These are phyloP conservation scores for Agrochola litura DNA, from an alignment of 2,888 invertebrate species.

Conservation along the genomic window DNA sequence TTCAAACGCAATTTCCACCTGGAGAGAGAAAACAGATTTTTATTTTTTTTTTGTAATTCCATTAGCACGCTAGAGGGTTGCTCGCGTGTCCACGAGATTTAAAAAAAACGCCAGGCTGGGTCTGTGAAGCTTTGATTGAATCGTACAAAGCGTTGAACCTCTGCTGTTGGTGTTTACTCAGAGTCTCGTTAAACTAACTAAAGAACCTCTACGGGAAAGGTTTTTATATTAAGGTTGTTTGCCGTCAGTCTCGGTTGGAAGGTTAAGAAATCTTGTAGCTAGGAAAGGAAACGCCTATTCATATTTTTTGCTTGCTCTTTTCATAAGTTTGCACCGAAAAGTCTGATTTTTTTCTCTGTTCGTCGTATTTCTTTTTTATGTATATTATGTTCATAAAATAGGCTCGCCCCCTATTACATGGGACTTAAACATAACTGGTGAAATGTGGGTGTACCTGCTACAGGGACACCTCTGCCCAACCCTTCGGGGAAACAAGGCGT, in stretches of 20 bases:
- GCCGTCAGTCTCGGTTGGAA: constrained; percentile 2
- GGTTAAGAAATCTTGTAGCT: constrained; percentile 17
- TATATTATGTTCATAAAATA: too few relatives aligned
- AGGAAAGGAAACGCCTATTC: not conserved
- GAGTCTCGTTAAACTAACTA: constrained; percentile 74
- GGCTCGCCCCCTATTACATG: too few relatives aligned
- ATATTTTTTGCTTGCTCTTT: constrained; percentile 25
- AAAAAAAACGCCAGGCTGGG: constrained; percentile 36
- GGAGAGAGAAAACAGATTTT: constrained; percentile 27
- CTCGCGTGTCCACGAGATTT: constrained; percentile 40
- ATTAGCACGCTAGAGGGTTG: constrained; percentile 43
- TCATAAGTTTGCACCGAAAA: constrained; percentile 1
- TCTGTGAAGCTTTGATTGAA: constrained; percentile 68
- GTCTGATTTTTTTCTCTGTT: not conserved
- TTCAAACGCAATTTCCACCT: constrained; percentile 57
- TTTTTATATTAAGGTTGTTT: constrained; percentile 28
- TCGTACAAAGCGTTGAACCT: constrained; percentile 72
- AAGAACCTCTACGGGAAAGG: constrained; percentile 57
- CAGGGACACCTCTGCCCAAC: too few relatives aligned
- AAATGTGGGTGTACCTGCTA: too few relatives aligned
- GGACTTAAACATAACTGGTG: too few relatives aligned
- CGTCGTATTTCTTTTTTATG: too few relatives aligned
- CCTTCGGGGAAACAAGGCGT: too few relatives aligned
- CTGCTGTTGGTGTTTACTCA: constrained; percentile 70
- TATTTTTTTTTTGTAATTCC: constrained; percentile 49